A percentile compares a stretch with the other conserved stretches of the same genome.
These are phyloP conservation scores for Brotula barbata DNA, from an alignment of 2,797 vertebrate genomes.

Conservation along the genomic window DNA sequence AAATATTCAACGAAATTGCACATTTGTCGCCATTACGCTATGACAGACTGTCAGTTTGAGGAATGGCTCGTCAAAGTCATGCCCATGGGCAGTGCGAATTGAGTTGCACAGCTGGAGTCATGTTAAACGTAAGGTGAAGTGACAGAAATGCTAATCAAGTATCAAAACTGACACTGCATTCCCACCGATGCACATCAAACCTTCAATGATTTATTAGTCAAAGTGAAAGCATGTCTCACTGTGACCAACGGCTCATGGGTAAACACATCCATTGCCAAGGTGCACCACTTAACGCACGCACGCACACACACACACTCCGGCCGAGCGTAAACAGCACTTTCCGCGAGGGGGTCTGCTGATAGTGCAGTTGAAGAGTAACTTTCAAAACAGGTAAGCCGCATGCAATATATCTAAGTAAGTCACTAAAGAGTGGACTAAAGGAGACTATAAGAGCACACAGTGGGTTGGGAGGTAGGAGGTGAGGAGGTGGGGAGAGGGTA, in stretches of 20 bases:
- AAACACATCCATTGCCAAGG: slow-evolving; percentile 68
- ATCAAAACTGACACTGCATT: slow-evolving; percentile 74
- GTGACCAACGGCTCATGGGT: slow-evolving; percentile 63
- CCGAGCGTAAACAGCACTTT: slow-evolving; percentile 44
- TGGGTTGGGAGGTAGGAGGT: slow-evolving; percentile 2
- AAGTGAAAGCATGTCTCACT: slow-evolving; percentile 69
- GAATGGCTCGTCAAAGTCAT: slow-evolving; percentile 67
- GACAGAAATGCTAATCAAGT: slow-evolving; percentile 76
- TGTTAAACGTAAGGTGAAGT: slow-evolving; percentile 80
- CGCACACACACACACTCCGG: slow-evolving; percentile 6
- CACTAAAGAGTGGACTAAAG: slow-evolving; percentile 60
- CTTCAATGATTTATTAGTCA: slow-evolving; percentile 74
- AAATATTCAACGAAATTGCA: slow-evolving; percentile 54
- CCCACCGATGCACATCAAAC: slow-evolving; percentile 67
- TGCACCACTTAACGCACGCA: slow-evolving; percentile 57
- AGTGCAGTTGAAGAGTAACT: slow-evolving; percentile 42
- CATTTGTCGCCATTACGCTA: slow-evolving; percentile 53
- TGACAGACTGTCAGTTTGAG: slow-evolving; percentile 70
- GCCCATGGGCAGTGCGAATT: slow-evolving; percentile 69
- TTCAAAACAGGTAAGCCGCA: slow-evolving; percentile 63
- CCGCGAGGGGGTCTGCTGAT: slow-evolving; percentile 22
- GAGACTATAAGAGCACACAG: slow-evolving; percentile 59
- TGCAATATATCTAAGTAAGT: slow-evolving; percentile 56
- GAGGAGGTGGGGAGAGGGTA: slow-evolving; percentile 10
- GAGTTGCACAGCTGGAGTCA: slow-evolving; percentile 78